Evolutionary conservation across 2,888 invertebrate genomes (phyloP), one percentile per base, ranked within the genome.

Genomic region (Anaspis maculata): DNA sequence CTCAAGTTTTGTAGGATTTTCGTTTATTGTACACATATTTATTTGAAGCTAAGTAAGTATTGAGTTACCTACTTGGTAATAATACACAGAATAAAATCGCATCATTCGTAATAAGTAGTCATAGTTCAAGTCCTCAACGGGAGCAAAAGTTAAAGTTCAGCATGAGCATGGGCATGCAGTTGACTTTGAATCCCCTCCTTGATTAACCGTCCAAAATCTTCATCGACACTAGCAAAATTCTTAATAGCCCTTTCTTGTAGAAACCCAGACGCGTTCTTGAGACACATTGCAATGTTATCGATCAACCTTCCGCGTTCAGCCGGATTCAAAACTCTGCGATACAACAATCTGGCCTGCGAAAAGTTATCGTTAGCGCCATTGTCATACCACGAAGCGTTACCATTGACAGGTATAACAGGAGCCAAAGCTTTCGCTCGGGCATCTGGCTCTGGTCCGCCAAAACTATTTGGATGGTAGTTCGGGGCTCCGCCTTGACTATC

Each of bases 381-480:
- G 56, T 89, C 83, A 57, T 79, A 83, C 31, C 89, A 76, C 45
- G 76, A 77, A 3, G 88, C 79, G 55, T 90, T 86, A 0, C 90
- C 94, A 28, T 69, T 64, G 1, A 79, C 52, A 9, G 66, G 64
- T 56, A 77, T 76, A 28, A 71, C 68, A 1, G 77, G 73, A 23
- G 73, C 66, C 27, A 80, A 53, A 25, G 71, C 70, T 39, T 72
- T 71, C 0, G 81, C 83, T 3, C 77, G 70, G 1, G 75, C 73
- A 50, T 77, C 76, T 39, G 77, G 76, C 46, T 80, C 76, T 0
- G 95, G 94, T 0, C 96, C 96, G 34, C 76, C 73, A 69, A 95
- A 97, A 43, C 92, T 94, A 70, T 97, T 97, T 0, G 97, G 97
- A 70, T 78, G 92, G 63, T 97, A 97, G 67, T 95, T 96, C 3